These are phyloP conservation scores for Ctena decussata DNA, from an alignment of 2,888 invertebrate genomes.

Conservation along the genomic window DNA sequence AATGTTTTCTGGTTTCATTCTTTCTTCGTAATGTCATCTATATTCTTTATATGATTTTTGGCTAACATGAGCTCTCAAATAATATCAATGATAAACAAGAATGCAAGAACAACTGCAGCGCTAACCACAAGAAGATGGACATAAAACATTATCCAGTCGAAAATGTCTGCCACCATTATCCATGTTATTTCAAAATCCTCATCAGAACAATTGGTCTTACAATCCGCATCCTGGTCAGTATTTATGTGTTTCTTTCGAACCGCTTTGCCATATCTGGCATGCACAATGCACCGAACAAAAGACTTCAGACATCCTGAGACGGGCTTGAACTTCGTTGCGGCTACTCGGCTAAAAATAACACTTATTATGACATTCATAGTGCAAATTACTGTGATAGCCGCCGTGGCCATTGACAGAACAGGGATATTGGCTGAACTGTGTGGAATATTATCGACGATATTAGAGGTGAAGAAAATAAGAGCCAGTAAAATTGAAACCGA, in stretches of 20 bases:
- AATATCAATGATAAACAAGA: background rate
- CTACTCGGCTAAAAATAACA: conserved; percentile 19
- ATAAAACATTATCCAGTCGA: background rate
- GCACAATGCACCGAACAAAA: background rate
- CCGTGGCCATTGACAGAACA: conserved; percentile 6
- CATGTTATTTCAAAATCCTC: background rate
- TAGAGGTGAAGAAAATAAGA: conserved; percentile 23
- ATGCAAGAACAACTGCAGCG: background rate
- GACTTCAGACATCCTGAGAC: background rate
- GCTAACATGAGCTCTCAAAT: background rate
- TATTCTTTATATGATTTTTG: too few relatives aligned
- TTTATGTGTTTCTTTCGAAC: background rate
- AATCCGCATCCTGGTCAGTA: background rate
- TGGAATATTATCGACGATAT: conserved; percentile 19
- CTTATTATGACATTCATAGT: background rate
- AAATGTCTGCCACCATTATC: background rate
- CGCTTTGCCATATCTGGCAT: background rate
- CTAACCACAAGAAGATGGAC: background rate
- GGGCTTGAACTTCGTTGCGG: background rate
- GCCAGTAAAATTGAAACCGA: conserved; percentile 30
- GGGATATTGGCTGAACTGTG: conserved; percentile 22
- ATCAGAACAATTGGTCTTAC: background rate
- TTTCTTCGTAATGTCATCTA: too few relatives aligned
- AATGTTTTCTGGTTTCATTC: too few relatives aligned
- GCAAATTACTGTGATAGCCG: background rate